Evolutionary conservation across 2,797 vertebrate species (phyloP).

Genomic region (Ara ararauna): DNA sequence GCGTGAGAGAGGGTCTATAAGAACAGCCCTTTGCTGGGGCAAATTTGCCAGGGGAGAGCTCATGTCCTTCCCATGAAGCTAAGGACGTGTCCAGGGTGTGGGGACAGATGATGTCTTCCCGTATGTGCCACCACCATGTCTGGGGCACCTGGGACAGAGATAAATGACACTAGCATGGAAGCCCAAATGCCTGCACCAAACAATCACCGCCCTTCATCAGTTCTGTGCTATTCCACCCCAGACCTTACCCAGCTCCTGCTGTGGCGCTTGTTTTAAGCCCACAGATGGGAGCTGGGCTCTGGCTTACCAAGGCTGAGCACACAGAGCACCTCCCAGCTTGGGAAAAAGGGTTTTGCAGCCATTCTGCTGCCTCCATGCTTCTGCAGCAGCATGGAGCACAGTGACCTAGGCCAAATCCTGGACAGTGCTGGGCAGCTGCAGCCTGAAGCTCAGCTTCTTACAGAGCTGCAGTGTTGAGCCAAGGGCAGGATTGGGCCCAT

Average conservation of each 20-base stretch:
- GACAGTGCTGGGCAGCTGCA: neutral
- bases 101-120: neutral
- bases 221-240: neutral
- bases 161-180: neutral
- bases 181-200: neutral
- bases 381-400: rapidly evolving
- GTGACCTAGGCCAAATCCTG: neutral
- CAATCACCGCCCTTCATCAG: neutral
- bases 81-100: neutral
- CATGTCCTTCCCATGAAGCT: neutral
- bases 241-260: neutral
- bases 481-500: neutral
- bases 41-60: neutral
- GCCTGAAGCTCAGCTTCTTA: neutral
- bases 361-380: neutral
- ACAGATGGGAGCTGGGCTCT: neutral
- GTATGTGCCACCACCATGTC: neutral
- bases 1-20: neutral
- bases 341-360: neutral
- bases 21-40: neutral
- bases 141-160: neutral
- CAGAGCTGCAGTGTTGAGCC: rapidly evolving
- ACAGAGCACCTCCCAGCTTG: neutral
- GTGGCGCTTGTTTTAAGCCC: neutral
- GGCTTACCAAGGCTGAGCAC: neutral